Base-by-base conservation (phyloP, 2,888 invertebrate genomes). In the Tenodera sinensis region DNA sequence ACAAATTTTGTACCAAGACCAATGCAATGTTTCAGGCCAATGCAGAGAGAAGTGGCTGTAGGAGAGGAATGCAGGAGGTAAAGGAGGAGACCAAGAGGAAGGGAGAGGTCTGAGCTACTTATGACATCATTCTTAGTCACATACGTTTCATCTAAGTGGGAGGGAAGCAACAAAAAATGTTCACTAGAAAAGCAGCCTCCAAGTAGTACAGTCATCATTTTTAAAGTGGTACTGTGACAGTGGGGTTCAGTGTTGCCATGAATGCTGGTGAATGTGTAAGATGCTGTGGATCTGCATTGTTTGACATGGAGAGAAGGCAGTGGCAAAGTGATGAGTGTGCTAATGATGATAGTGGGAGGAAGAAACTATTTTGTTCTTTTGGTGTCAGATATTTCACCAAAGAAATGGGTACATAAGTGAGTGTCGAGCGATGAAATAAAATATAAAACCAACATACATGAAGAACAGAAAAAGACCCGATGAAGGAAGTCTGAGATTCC, bases 111-210 rank as follows among this genome's bases (percentile, higher is more conserved):
- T 71, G 54, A 71, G 54, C 54, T 71, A 71, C 28, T 20, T 86
- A 83, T 87, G 87, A 87, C 87, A 87, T 87, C 87, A 87, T 87
- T 28, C 82, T 71, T 71, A 71, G 54, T 71, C 54, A 71, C 54
- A 71, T 20, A 71, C 25, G 25, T 25, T 25, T 71, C 54, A 71
- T 71, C 54, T 71, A 71, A 71, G 54, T 71, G 25, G 54, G 54
- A 71, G 54, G 54, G 54, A 71, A 71, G 25, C 20, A 71, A 71
- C 54, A 71, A 71, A 71, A 71, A 71, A 25, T 71, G 54, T 25
- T 71, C 54, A 87, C 34, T 71, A 85, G 15, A 85, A 20, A 42
- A 85, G 85, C 85, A 34, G 83, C 34, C 14, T 28, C 86, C 81
- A 81, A 81, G 71, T 28, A 4, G n/a, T 28, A 81, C n/a, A 87